Evolutionary conservation across 2,888 invertebrate species (phyloP).

Genomic region (Miltochrista miniata): DNA sequence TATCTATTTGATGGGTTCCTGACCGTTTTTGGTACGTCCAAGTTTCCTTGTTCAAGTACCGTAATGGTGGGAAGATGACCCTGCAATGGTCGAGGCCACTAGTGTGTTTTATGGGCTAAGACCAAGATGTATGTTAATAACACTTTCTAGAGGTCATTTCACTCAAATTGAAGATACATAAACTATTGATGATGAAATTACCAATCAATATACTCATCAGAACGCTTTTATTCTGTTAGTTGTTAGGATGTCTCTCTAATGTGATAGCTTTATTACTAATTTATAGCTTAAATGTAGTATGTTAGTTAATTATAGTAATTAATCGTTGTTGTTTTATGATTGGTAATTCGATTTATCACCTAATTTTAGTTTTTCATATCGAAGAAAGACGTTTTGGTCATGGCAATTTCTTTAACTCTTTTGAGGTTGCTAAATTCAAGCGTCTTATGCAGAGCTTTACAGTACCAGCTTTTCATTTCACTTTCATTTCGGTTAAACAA

Average conservation of each 20-base stretch:
- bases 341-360: background rate
- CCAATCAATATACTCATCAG: constrained; percentile 2
- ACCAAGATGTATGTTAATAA: background rate
- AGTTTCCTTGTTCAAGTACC: background rate
- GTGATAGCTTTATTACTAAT: constrained; percentile 1
- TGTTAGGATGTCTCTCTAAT: background rate
- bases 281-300: background rate
- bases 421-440: too few species aligned
- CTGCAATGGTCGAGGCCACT: background rate
- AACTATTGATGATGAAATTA: background rate
- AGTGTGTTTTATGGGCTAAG: background rate
- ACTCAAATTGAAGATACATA: background rate
- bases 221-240: background rate
- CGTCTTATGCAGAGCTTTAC: too few species aligned
- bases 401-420: too few species aligned
- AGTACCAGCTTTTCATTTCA: too few species aligned
- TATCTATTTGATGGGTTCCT: too few species aligned
- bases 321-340: background rate
- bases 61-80: background rate
- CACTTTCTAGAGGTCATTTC: background rate
- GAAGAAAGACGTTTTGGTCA: too few species aligned
- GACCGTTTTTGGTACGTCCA: too few species aligned
- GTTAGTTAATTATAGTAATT: background rate
- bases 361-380: background rate
- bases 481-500: too few species aligned